These are phyloP conservation scores for Holothuria leucospilota DNA, from an alignment of 53 echinoderm and acorn worm genomes.

Conservation along the genomic window DNA sequence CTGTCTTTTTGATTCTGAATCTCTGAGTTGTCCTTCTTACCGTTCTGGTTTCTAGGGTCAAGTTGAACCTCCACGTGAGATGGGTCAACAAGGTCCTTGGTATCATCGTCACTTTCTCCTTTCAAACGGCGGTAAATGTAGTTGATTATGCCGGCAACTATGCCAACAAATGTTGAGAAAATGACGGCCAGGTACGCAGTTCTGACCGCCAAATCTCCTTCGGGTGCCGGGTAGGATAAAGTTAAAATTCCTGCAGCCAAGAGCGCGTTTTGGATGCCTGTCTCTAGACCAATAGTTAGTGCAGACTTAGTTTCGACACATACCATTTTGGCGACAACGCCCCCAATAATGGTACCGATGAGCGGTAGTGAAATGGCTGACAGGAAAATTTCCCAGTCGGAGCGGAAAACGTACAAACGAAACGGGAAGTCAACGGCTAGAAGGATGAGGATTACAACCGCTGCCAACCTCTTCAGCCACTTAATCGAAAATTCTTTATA, in stretches of 20 bases:
- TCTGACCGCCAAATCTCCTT: conserved; percentile 60
- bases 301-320: conserved; percentile 49
- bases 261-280: conserved; percentile 70
- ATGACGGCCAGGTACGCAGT: conserved; percentile 60
- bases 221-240: conserved; percentile 67
- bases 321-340: conserved; percentile 23
- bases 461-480: conserved; percentile 6
- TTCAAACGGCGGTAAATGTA: background rate
- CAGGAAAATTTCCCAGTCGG: conserved; percentile 25
- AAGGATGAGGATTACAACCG: background rate
- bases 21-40: too few relatives aligned
- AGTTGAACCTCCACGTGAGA: too few relatives aligned
- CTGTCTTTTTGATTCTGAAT: background rate
- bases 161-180: conserved; percentile 49
- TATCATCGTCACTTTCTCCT: conserved; percentile 6
- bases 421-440: conserved; percentile 19
- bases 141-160: background rate
- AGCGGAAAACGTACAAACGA: conserved; percentile 39
- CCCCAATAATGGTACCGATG: conserved; percentile 21
- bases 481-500: conserved; percentile 11
- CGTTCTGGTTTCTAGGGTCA: too few relatives aligned
- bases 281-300: conserved; percentile 64
- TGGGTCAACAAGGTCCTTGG: too few relatives aligned
- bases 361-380: conserved; percentile 10
- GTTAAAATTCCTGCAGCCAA: conserved; percentile 58